A percentile compares a stretch with the other conserved stretches of the same genome.
These are phyloP conservation scores for Apodemia duryi DNA, from an alignment of 2,888 invertebrate genomes.

Conservation along the genomic window DNA sequence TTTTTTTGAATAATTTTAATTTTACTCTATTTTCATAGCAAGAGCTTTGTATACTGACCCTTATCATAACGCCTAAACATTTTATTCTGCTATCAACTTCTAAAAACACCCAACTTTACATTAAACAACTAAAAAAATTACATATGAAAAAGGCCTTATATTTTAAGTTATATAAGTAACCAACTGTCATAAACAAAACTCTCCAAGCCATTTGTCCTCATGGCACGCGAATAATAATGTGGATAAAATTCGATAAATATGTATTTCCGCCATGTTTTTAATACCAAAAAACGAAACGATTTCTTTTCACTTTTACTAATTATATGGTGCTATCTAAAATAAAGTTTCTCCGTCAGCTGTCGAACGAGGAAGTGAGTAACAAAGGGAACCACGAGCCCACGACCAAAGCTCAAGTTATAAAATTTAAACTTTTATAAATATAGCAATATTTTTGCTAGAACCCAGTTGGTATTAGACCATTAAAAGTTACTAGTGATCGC, in stretches of 20 bases:
- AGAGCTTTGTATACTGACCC: no score
- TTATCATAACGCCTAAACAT: no score
- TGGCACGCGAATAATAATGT: conserved; percentile 36
- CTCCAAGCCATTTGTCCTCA: background rate
- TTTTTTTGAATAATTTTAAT: no score
- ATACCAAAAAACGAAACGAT: conserved; percentile 49
- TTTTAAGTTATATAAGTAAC: conserved; percentile 10
- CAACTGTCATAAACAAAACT: conserved; percentile 13
- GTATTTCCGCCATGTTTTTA: conserved; percentile 31
- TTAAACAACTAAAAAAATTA: no score
- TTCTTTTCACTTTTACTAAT: conserved; percentile 60
- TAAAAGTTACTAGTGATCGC: no score
- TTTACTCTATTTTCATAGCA: no score
- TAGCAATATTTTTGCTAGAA: background rate
- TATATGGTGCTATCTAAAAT: conserved; percentile 52
- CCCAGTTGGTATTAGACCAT: no score
- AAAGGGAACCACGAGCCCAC: conserved; percentile 40
- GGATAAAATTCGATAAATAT: conserved; percentile 14
- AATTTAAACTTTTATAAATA: background rate
- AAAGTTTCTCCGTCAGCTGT: conserved; percentile 68
- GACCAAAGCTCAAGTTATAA: conserved; percentile 1
- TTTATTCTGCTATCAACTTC: no score
- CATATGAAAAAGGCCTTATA: background rate
- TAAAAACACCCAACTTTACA: no score
- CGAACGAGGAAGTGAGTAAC: conserved; percentile 58